Conservation (phyloP, 2,888 invertebrate genomes). For the Tolmerus cingulatus region DNA sequence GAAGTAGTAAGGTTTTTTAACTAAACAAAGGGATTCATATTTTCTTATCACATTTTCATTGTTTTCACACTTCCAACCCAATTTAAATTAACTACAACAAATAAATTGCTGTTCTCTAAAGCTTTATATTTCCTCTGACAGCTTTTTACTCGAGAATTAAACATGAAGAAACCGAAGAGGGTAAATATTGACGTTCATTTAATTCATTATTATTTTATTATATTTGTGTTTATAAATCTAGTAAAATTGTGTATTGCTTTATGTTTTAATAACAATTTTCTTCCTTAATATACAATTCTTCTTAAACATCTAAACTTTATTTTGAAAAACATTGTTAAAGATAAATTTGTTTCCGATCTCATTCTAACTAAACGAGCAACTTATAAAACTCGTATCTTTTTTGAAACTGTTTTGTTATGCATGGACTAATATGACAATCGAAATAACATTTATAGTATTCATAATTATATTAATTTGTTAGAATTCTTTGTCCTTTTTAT, state of each 20-base stretch:
- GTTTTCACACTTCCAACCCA: not conserved
- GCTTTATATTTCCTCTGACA: not conserved
- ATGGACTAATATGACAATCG: not conserved
- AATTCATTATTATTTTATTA: not conserved
- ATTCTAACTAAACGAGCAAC: too few species aligned
- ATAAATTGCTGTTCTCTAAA: not conserved
- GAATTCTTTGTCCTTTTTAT: too few species aligned
- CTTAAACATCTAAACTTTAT: too few species aligned
- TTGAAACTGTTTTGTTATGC: not conserved
- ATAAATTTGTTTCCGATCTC: too few species aligned
- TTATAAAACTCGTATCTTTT: too few species aligned
- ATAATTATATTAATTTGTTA: too few species aligned
- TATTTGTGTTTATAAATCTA: not conserved
- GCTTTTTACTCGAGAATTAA: not conserved
- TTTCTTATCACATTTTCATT: not conserved
- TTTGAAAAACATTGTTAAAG: too few species aligned
- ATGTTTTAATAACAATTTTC: too few species aligned
- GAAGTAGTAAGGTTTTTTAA: too few species aligned
- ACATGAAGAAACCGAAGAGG: not conserved
- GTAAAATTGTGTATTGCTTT: not conserved
- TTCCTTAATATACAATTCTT: too few species aligned
- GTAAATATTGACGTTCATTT: not conserved
- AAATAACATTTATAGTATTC: not conserved
- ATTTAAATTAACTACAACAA: not conserved
- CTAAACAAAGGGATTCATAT: too few species aligned